Percentiles rank a stretch among this genome's conserved stretches.
phyloP scores from a whole-genome alignment of 2,888 invertebrate species.

The Deroplatys truncata region DNA sequence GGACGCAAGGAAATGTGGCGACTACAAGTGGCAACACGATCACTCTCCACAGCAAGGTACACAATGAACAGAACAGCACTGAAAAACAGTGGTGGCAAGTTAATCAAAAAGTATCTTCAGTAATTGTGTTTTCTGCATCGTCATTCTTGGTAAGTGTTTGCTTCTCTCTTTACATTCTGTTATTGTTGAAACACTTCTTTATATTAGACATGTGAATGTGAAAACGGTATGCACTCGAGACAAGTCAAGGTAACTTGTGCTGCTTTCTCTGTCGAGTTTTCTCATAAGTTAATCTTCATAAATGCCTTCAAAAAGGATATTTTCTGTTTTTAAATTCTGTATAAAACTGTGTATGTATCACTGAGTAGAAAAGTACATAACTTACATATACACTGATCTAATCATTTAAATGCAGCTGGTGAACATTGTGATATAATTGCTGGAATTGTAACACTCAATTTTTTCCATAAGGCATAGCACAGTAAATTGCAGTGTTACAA shows the following conservation, averaged over 20 bases:
- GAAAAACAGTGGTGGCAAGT: not conserved
- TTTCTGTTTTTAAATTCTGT: not conserved
- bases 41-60: slow-evolving; percentile 64
- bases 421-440: no score
- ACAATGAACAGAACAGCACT: not conserved
- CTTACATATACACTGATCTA: no score
- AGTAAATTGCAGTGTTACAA: no score
- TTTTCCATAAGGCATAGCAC: no score
- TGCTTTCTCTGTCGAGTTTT: not conserved
- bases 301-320: not conserved
- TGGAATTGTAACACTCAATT: no score
- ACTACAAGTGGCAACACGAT: slow-evolving; percentile 63
- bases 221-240: not conserved
- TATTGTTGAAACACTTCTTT: not conserved
- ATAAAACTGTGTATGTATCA: no score
- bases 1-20: slow-evolving; percentile 59
- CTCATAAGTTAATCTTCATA: not conserved
- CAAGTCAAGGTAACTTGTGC: not conserved
- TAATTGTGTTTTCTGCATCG: not conserved
- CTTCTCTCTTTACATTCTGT: not conserved
- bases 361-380: no score
- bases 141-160: not conserved
- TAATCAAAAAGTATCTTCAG: not conserved
- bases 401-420: no score
- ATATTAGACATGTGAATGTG: not conserved